Evolutionary conservation across 1,140 invertebrate genomes (phyloP).

Genomic region (Plutomurus gul): DNA sequence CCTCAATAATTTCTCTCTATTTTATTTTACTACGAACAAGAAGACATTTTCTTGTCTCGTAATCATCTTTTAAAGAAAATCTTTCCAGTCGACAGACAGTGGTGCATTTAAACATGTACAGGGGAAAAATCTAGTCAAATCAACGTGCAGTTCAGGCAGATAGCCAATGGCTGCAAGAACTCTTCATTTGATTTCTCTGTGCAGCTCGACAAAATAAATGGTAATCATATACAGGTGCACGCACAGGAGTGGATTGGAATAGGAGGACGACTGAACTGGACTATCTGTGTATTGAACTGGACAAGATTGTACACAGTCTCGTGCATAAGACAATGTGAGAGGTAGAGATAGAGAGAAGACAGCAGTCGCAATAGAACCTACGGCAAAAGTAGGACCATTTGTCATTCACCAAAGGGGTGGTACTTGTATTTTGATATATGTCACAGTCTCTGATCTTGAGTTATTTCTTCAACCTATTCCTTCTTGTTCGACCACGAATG

Average conservation of each 20-base stretch:
- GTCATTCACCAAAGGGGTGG: background rate
- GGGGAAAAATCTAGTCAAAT: too few species aligned
- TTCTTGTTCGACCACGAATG: background rate
- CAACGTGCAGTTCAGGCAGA: too few species aligned
- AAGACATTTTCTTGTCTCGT: background rate
- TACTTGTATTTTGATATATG: slow-evolving; percentile 7
- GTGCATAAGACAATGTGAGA: background rate
- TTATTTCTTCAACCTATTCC: background rate
- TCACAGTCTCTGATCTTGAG: slow-evolving; percentile 1
- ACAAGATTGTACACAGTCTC: background rate
- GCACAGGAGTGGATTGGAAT: too few species aligned
- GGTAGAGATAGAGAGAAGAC: background rate
- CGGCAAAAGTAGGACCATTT: background rate
- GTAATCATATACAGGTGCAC: too few species aligned
- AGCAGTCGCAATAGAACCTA: background rate
- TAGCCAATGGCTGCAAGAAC: too few species aligned
- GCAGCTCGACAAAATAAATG: too few species aligned
- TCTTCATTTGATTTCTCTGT: too few species aligned
- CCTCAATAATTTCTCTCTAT: background rate
- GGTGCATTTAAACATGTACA: too few species aligned
- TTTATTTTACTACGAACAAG: background rate
- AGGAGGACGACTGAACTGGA: too few species aligned
- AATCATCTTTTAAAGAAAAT: too few species aligned
- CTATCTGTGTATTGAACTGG: background rate
- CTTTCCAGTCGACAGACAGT: too few species aligned